A percentile compares a stretch with the other conserved stretches of the same genome.
Evolutionary conservation across 2,113 vertebrate species (phyloP).

Genomic region (Cynoglossus semilaevis): DNA sequence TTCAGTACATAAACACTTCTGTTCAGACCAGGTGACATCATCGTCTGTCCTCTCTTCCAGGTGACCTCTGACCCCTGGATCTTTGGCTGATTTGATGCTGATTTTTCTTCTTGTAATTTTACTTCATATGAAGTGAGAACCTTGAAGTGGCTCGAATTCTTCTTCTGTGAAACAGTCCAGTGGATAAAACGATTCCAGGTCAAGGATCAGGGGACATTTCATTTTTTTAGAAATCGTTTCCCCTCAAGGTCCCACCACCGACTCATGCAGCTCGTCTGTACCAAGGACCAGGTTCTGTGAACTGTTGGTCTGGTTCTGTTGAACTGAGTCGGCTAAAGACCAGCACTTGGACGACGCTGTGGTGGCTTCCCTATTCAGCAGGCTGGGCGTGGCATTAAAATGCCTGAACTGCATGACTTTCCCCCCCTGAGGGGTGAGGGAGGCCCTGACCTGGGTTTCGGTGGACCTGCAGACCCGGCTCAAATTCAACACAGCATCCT

Average conservation of each 20-base stretch:
- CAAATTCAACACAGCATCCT: conserved; percentile 85
- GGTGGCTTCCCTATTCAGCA: conserved; percentile 34
- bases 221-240: too few species aligned
- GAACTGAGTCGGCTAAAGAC: conserved; percentile 1
- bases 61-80: conserved; percentile 47
- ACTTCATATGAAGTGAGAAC: conserved; percentile 11
- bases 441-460: conserved; percentile 34
- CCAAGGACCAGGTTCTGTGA: too few species aligned
- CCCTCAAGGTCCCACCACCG: too few species aligned
- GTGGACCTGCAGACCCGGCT: conserved; percentile 54
- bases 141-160: conserved; percentile 18
- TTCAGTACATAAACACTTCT: neutral
- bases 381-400: conserved; percentile 54
- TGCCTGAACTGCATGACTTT: conserved; percentile 82
- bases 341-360: conserved; percentile 20
- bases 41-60: conserved; percentile 57
- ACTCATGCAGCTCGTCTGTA: too few species aligned
- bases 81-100: conserved; percentile 20
- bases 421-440: conserved; percentile 59
- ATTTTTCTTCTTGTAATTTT: conserved; percentile 43
- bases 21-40: too few species aligned
- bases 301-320: neutral
- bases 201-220: too few species aligned
- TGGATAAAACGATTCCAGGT: too few species aligned
- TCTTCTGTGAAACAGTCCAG: neutral